A percentile compares a stretch with the other conserved stretches of the same genome.
These are phyloP conservation scores for Euleptes europaea DNA, from an alignment of 2,113 vertebrate species.

Conservation along the genomic window DNA sequence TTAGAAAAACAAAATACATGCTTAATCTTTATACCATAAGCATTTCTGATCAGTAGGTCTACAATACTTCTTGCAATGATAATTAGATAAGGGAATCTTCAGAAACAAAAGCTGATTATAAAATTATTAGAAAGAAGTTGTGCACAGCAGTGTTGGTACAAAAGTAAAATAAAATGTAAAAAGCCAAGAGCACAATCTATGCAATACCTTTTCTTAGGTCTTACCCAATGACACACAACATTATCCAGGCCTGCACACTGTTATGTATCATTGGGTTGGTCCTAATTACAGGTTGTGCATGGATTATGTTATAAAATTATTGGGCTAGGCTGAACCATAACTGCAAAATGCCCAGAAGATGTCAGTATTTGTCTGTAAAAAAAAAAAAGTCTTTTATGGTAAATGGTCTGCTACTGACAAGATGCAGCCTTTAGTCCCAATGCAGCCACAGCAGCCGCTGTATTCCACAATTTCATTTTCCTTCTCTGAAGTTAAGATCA, in stretches of 20 bases:
- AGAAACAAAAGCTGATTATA: not conserved
- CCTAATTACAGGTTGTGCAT: no score
- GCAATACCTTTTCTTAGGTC: no score
- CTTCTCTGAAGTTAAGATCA: not conserved
- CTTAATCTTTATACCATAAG: not conserved
- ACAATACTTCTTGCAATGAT: not conserved
- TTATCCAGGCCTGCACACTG: no score
- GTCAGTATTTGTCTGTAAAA: conserved; percentile 2
- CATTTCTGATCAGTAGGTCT: not conserved
- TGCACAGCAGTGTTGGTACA: no score
- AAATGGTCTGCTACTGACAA: not conserved
- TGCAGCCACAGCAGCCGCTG: not conserved
- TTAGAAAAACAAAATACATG: not conserved
- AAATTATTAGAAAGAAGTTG: not conserved
- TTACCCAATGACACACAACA: no score
- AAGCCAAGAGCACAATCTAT: no score
- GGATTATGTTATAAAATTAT: not conserved
- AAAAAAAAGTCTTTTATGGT: not conserved
- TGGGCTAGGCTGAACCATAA: not conserved
- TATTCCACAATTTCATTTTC: not conserved
- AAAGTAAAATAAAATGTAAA: no score
- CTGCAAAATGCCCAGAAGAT: conserved; percentile 9
- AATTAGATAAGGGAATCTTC: not conserved
- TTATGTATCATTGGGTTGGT: no score
- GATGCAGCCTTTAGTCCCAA: not conserved